Conservation (phyloP, 2,888 invertebrate species). For the Trichogramma evanescens region DNA sequence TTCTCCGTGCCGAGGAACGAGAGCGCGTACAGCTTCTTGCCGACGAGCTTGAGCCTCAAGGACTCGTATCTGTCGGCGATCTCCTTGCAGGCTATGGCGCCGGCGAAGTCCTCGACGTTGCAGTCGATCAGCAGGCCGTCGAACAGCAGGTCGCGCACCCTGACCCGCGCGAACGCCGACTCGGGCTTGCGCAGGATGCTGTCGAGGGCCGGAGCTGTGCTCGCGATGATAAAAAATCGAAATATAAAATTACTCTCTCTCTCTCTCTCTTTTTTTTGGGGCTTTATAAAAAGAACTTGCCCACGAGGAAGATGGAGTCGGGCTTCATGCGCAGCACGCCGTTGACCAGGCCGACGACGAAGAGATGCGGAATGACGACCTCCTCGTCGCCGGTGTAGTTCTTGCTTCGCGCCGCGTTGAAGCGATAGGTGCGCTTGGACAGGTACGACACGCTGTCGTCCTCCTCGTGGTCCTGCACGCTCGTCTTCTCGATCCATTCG, state of each 20-base stretch:
- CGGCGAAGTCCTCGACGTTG: constrained; percentile 66
- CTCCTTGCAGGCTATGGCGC: constrained; percentile 65
- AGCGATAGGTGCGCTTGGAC: constrained; percentile 61
- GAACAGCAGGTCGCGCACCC: constrained; percentile 67
- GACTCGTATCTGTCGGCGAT: constrained; percentile 46
- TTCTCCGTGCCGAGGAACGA: constrained; percentile 49
- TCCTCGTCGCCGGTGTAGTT: constrained; percentile 69
- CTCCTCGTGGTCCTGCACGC: constrained; percentile 62
- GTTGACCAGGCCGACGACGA: constrained; percentile 58
- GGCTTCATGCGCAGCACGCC: constrained; percentile 53
- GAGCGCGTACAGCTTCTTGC: too few species aligned
- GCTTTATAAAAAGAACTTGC: constrained; percentile 53
- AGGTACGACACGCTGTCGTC: constrained; percentile 69
- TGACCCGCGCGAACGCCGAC: constrained; percentile 57
- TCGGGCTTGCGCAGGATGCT: constrained; percentile 61
- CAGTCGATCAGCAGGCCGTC: constrained; percentile 68
- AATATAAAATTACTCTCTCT: neutral
- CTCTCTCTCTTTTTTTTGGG: constrained; percentile 62
- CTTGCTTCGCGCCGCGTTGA: constrained; percentile 53
- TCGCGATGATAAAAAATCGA: neutral
- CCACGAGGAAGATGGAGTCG: constrained; percentile 59
- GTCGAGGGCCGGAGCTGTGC: constrained; percentile 57
- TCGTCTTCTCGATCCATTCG: constrained; percentile 56
- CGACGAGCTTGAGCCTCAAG: too few species aligned
- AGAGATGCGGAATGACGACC: constrained; percentile 62